phyloP scores from a whole-genome alignment of 2,113 vertebrate genomes.

The Nipponia nippon region DNA sequence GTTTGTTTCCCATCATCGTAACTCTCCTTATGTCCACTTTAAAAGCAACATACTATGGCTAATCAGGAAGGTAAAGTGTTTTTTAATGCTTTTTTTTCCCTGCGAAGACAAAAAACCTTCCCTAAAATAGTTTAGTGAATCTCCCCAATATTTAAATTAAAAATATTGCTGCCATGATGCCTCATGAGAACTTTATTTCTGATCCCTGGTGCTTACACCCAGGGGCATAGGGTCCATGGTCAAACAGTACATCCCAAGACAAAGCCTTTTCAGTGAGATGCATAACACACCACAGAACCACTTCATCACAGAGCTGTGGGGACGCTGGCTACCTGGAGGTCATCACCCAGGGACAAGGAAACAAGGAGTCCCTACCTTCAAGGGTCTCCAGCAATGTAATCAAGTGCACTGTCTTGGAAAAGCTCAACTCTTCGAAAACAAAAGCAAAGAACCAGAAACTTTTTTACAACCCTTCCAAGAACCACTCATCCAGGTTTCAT shows the following conservation, averaged over 20 bases:
- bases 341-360: background rate
- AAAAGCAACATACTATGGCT: background rate
- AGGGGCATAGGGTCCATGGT: background rate
- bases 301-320: background rate
- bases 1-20: background rate
- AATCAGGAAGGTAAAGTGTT: background rate
- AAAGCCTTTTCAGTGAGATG: background rate
- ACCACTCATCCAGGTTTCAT: background rate
- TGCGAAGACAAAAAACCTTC: background rate
- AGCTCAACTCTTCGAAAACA: background rate
- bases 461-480: background rate
- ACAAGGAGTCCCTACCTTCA: background rate
- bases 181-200: background rate
- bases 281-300: background rate
- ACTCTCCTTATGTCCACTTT: background rate
- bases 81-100: background rate
- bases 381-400: background rate
- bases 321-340: background rate
- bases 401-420: background rate
- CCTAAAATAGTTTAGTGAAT: background rate
- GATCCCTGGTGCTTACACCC: background rate
- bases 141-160: background rate
- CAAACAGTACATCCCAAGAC: background rate
- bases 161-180: background rate
- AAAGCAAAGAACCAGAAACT: background rate